phyloP scores from a whole-genome alignment of 2,113 vertebrate species.

The Dicaeum eximium region DNA sequence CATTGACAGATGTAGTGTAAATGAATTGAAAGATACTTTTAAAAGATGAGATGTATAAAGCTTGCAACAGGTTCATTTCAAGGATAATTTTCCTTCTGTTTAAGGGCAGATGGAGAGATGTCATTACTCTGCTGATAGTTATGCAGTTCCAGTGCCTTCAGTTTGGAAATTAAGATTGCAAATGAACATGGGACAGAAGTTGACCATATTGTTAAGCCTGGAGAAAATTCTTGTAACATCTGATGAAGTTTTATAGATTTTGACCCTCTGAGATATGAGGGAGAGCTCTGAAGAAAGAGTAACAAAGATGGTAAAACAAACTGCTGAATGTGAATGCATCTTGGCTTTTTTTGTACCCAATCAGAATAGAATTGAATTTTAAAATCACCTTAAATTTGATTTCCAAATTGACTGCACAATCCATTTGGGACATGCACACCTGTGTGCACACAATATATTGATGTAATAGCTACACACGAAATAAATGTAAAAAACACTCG shows the following conservation, averaged over 20 bases:
- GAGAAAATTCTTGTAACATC: background rate
- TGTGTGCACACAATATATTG: rapidly evolving
- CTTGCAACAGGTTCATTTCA: background rate
- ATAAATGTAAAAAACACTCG: background rate
- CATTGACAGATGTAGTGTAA: background rate
- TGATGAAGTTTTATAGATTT: background rate
- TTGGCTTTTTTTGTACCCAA: background rate
- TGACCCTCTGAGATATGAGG: background rate
- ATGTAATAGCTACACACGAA: background rate
- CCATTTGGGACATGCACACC: background rate
- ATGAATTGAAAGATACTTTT: background rate
- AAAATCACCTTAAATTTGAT: background rate
- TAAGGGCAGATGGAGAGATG: background rate
- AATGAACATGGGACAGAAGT: background rate
- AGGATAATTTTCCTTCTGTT: background rate
- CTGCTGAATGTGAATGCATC: background rate
- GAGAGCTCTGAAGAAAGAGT: background rate
- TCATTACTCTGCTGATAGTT: background rate
- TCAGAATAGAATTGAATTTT: background rate
- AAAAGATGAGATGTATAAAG: background rate
- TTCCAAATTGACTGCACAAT: background rate
- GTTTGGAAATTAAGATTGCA: background rate
- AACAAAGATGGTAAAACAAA: background rate
- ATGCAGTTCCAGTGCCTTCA: background rate
- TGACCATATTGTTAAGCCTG: background rate